phyloP scores from a whole-genome alignment of 2,113 vertebrate species.

The Pelmatolapia mariae region DNA sequence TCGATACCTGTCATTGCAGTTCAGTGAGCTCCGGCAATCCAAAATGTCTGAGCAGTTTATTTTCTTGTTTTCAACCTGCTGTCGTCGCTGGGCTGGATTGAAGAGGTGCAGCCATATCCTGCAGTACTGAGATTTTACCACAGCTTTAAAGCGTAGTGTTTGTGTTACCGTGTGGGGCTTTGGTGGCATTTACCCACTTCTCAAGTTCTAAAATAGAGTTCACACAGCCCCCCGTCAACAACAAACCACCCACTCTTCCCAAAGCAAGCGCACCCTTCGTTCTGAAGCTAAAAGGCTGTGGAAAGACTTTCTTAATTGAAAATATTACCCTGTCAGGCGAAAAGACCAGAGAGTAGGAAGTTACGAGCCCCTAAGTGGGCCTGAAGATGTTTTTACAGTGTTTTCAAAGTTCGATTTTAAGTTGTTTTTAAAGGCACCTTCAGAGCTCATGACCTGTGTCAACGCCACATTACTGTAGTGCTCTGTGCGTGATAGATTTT shows the following conservation, averaged over 20 bases:
- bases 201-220: background rate
- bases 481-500: background rate
- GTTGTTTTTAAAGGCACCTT: background rate
- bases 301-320: background rate
- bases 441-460: background rate
- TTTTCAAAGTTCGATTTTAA: background rate
- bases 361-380: background rate
- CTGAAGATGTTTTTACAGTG: background rate
- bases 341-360: background rate
- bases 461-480: background rate
- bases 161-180: background rate
- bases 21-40: constrained; percentile 28
- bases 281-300: background rate
- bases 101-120: background rate
- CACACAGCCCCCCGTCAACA: background rate
- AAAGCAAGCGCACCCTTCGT: background rate
- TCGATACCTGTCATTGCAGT: constrained; percentile 59
- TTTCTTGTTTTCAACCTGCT: constrained; percentile 3
- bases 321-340: background rate
- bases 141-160: background rate
- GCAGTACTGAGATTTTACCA: background rate
- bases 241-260: background rate
- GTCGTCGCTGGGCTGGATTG: background rate
- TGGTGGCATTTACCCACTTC: background rate
- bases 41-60: constrained; percentile 37